phyloP scores from a whole-genome alignment of 2,113 vertebrate species.

The Callopanchax toddi region DNA sequence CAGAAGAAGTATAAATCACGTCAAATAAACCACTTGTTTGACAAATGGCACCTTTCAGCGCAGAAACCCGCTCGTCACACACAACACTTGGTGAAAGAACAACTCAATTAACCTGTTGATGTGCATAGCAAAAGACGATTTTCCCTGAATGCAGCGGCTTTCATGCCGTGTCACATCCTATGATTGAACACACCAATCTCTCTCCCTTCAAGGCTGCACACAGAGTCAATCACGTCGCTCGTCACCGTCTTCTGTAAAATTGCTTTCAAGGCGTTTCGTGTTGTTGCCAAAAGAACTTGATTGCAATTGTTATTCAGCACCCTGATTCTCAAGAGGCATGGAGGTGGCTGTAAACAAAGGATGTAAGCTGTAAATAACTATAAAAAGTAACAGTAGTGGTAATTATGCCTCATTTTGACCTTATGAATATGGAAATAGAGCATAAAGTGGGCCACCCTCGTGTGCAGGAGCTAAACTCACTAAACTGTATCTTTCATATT shows the following conservation, averaged over 20 bases:
- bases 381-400: neutral
- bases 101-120: conserved; percentile 50
- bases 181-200: conserved; percentile 58
- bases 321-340: conserved; percentile 9
- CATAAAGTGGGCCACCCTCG: neutral
- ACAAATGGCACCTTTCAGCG: conserved; percentile 30
- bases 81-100: conserved; percentile 4
- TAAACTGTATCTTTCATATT: neutral
- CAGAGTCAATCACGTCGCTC: conserved; percentile 40
- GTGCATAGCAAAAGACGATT: conserved; percentile 15
- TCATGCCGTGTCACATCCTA: conserved; percentile 48
- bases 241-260: conserved; percentile 57
- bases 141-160: conserved; percentile 15
- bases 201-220: conserved; percentile 31
- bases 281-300: conserved; percentile 28
- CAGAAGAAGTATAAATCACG: neutral
- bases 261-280: conserved; percentile 41
- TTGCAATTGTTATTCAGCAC: conserved; percentile 29
- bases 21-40: conserved; percentile 16
- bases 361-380: neutral
- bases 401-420: neutral
- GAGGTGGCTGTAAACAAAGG: conserved; percentile 27
- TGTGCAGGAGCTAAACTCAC: neutral
- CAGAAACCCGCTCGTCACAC: neutral
- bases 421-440: neutral